Evolutionary conservation across 2,888 invertebrate genomes (phyloP).

Genomic region (Balanococcus diminutus): DNA sequence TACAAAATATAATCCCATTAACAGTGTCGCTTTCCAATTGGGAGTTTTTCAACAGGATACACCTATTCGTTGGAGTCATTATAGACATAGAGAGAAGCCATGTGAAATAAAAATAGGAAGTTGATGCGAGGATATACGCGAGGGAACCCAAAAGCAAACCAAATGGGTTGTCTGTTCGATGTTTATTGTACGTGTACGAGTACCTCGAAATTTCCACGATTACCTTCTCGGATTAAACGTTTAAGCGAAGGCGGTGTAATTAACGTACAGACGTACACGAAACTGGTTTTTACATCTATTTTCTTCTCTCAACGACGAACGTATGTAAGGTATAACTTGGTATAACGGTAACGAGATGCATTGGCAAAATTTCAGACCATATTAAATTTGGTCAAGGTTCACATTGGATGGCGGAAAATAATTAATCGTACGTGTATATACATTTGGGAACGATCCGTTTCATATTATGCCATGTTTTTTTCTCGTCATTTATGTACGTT

Average conservation of each 20-base stretch:
- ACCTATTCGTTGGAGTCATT: background rate
- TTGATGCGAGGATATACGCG: too few relatives aligned
- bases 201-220: background rate
- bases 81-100: background rate
- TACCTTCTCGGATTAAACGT: conserved; percentile 12
- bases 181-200: background rate
- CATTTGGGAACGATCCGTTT: background rate
- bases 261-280: background rate
- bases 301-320: background rate
- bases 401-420: background rate
- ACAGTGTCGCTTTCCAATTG: conserved; percentile 26
- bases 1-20: background rate
- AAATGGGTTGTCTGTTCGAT: background rate
- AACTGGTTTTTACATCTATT: background rate
- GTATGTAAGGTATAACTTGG: too few relatives aligned
- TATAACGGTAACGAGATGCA: conserved; percentile 20
- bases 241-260: background rate
- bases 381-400: conserved; percentile 19
- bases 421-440: background rate
- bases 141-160: too few relatives aligned
- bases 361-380: conserved; percentile 24
- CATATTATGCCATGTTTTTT: background rate
- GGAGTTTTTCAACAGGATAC: background rate
- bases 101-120: conserved; percentile 12
- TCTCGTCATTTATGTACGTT: background rate